A percentile compares a stretch with the other conserved stretches of the same genome.
These are phyloP conservation scores for Myopa testacea DNA, from an alignment of 2,888 invertebrate species.

Conservation along the genomic window DNA sequence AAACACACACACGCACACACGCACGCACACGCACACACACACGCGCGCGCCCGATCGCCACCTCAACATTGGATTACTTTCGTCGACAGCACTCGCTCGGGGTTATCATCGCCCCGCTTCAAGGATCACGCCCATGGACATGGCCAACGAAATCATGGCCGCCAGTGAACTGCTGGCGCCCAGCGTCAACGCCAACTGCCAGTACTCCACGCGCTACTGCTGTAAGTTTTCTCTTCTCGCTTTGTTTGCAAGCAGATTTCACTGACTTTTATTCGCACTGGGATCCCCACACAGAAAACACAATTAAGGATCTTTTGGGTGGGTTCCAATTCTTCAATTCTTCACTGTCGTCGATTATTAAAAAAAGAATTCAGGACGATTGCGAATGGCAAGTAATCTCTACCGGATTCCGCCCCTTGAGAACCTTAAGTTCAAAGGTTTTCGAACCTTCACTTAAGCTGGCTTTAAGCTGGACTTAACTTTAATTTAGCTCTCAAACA, in stretches of 20 bases:
- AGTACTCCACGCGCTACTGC: conserved; percentile 69
- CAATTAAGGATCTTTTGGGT: no score
- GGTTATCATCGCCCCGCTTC: background rate
- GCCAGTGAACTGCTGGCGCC: conserved; percentile 65
- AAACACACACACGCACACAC: conserved; percentile 8
- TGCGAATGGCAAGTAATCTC: no score
- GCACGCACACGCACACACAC: background rate
- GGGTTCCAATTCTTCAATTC: no score
- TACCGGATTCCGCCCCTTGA: no score
- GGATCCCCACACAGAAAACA: no score
- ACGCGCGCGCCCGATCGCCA: background rate
- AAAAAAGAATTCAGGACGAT: no score
- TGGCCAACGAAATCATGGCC: conserved; percentile 58
- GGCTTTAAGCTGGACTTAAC: no score
- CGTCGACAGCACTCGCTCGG: conserved; percentile 40
- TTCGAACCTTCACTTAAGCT: no score
- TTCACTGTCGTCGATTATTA: no score
- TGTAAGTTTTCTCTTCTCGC: conserved; percentile 61
- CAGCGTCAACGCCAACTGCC: conserved; percentile 61
- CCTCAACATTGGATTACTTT: conserved; percentile 21
- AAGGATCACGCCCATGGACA: conserved; percentile 48
- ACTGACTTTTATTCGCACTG: no score
- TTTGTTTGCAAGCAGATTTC: background rate
- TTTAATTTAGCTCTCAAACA: no score
- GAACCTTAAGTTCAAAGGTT: no score